These are phyloP conservation scores for Rhabdomys dilectus DNA, from an alignment of 2,113 vertebrate species.

Conservation along the genomic window DNA sequence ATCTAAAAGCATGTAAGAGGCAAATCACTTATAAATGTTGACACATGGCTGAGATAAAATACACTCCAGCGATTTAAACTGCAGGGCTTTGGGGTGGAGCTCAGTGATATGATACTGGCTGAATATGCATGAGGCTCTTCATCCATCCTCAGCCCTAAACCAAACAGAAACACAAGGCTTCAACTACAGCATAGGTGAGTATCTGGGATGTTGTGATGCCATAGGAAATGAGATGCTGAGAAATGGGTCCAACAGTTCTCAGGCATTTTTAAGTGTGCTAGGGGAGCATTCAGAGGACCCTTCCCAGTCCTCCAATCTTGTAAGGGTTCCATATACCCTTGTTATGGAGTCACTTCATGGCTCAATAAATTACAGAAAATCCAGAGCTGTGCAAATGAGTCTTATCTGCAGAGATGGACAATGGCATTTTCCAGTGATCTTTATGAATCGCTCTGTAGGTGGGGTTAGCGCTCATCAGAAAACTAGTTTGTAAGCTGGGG, in stretches of 20 bases:
- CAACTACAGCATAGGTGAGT: not conserved
- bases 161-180: not conserved
- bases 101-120: not conserved
- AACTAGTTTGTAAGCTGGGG: not conserved
- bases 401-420: not conserved
- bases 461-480: not conserved
- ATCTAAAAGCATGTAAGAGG: slow-evolving; percentile 72
- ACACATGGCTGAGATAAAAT: not conserved
- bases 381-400: not conserved
- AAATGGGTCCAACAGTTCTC: not conserved
- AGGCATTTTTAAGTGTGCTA: not conserved
- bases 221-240: not conserved
- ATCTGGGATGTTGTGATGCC: not conserved
- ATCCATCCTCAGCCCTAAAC: not conserved
- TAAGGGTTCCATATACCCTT: not conserved
- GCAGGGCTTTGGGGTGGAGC: not conserved
- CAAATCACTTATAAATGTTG: not conserved
- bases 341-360: not conserved
- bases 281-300: not conserved
- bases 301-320: too few relatives aligned
- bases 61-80: not conserved
- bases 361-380: not conserved
- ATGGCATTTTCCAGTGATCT: not conserved
- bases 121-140: not conserved
- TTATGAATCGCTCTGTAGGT: not conserved